Conservation (phyloP, 2,797 vertebrate genomes). For the Microcaecilia unicolor region DNA sequence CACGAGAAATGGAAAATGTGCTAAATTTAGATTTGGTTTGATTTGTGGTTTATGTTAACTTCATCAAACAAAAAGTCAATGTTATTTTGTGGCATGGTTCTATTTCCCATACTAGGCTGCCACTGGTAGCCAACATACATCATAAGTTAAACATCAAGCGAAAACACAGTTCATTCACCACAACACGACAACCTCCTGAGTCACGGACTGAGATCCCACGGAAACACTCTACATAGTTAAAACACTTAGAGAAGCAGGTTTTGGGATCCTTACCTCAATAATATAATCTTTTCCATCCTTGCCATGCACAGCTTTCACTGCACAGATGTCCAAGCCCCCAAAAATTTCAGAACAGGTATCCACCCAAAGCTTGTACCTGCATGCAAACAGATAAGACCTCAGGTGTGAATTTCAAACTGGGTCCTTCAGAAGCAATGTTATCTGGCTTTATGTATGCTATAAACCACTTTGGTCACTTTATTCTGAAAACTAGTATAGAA, state of each 20-base stretch:
- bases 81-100: constrained; percentile 6
- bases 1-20: constrained; percentile 1
- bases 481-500: no score
- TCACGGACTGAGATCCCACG: neutral
- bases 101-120: constrained; percentile 27
- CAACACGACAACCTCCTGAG: constrained; percentile 2
- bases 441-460: no score
- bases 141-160: neutral
- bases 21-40: constrained; percentile 21
- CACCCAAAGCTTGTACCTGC: constrained; percentile 91
- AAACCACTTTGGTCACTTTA: no score
- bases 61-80: constrained; percentile 14
- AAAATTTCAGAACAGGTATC: constrained; percentile 90
- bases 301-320: constrained; percentile 94
- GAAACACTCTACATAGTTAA: neutral
- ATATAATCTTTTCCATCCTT: constrained; percentile 98
- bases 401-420: no score
- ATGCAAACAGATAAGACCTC: no score
- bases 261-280: constrained; percentile 75
- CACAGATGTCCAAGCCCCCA: constrained; percentile 92
- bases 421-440: no score
- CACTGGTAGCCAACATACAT: constrained; percentile 21
- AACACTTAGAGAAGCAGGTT: neutral
- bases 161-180: constrained; percentile 13
- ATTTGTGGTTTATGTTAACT: constrained; percentile 14